Evolutionary conservation across 2,113 vertebrate species (phyloP).

Genomic region (Plotosus lineatus): DNA sequence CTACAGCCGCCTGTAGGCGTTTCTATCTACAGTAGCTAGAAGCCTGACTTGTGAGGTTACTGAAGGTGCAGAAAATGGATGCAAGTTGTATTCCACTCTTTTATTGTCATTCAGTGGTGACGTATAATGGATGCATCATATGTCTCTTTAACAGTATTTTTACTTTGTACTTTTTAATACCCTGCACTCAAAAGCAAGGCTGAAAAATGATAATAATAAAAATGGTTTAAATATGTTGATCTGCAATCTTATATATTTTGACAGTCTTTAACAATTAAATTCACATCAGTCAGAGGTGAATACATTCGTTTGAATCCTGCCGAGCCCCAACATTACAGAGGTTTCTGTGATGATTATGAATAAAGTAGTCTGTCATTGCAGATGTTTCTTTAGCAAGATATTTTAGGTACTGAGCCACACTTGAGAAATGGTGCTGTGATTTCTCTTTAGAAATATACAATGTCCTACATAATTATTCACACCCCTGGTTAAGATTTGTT

Average conservation of each 20-base stretch:
- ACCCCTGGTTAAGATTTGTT: too few relatives aligned
- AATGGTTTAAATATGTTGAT: neutral
- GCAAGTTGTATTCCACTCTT: neutral
- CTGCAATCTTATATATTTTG: neutral
- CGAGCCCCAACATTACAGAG: conserved; percentile 11
- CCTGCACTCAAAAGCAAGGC: neutral
- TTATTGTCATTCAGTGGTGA: neutral
- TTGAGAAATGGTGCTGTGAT: conserved; percentile 3
- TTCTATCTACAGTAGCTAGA: neutral
- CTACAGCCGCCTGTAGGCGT: neutral
- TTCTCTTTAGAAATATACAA: neutral
- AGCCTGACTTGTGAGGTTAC: neutral
- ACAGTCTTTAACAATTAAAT: neutral
- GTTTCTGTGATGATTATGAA: neutral
- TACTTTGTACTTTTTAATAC: neutral
- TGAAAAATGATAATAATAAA: neutral
- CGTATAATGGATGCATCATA: neutral
- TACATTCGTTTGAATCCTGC: neutral
- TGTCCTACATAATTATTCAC: too few relatives aligned
- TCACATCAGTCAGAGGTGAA: neutral
- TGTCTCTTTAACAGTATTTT: neutral
- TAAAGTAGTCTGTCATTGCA: conserved; percentile 6
- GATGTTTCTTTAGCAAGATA: neutral
- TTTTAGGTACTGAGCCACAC: neutral
- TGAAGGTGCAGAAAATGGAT: neutral